A percentile compares a stretch with the other conserved stretches of the same genome.
Conservation (phyloP, 2,797 vertebrate species). For the Dallia pectoralis region DNA sequence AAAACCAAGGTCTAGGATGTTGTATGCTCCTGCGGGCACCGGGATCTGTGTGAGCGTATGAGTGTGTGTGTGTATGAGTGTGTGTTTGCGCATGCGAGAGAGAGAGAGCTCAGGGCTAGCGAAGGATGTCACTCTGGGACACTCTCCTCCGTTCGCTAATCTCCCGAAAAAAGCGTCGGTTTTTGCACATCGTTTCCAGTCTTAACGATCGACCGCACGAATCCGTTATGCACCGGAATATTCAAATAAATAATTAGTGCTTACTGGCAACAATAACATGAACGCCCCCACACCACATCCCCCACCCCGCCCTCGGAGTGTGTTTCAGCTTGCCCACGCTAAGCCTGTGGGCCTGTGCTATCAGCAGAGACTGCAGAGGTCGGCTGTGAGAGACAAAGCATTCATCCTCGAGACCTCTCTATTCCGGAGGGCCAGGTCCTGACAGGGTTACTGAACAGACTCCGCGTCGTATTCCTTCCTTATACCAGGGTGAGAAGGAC, state of each 20-base stretch:
- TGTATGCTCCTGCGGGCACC: no score
- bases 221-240: constrained; percentile 54
- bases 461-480: constrained; percentile 38
- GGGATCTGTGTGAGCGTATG: not conserved
- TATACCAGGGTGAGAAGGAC: constrained; percentile 46
- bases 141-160: constrained; percentile 56
- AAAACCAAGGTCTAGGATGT: no score
- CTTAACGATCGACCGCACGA: constrained; percentile 49
- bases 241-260: constrained; percentile 72
- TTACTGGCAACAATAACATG: constrained; percentile 56
- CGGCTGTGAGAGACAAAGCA: constrained; percentile 47
- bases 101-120: constrained; percentile 24
- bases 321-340: constrained; percentile 53
- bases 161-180: constrained; percentile 43
- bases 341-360: constrained; percentile 44
- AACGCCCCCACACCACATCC: no score
- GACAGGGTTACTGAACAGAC: constrained; percentile 46
- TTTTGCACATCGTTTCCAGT: constrained; percentile 56
- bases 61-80: not conserved
- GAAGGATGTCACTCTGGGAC: constrained; percentile 27
- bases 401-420: constrained; percentile 52
- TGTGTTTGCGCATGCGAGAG: constrained; percentile 13
- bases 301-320: constrained; percentile 28
- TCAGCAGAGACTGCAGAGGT: constrained; percentile 27
- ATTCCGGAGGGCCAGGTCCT: constrained; percentile 39